Evolutionary conservation across 2,797 vertebrate species (phyloP), one percentile per base, ranked within the genome.

Genomic region (Ambastaia sidthimunki): DNA sequence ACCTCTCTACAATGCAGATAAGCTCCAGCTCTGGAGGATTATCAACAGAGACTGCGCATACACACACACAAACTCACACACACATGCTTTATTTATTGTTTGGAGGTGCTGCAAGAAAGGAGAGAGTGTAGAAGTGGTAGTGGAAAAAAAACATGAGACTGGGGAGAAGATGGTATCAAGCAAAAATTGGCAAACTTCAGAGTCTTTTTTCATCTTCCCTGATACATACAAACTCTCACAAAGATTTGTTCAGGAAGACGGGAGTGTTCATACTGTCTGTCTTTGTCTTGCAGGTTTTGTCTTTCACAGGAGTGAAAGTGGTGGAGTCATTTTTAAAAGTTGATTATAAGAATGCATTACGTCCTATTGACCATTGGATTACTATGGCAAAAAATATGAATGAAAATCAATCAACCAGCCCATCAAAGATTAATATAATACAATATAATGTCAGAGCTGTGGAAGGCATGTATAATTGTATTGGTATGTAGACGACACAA

Each of bases 1-100:
- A 81, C 84, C 77, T 83, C 86, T 85, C 88, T 88, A 88, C 88
- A 88, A 89, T 89, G 85, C 88, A 89, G 88, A 89, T 89, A 89
- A 88, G 87, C 83, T 85, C 72, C 88, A 86, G 85, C 84, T 80
- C 84, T 62, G 75, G 78, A 76, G 83, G 84, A 88, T 87, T 87
- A 88, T 87, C 88, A 86, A 84, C 85, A 80, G 67, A 69, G 79
- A 71, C 74, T 19, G 71, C 50, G 9, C 34, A 65, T 44, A 69
- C 75, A 70, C 76, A 41, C 66, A 65, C 71, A 67, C 67, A 28
- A 28, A 28, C 28, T 28, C 28, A 83, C 75, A 55, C 83, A 66
- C 74, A 63, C 72, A 37, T 71, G 63, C 60, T 77, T 85, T 85
- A 87, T 87, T 87, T 87, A 87, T 85, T 80, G 82, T 87, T 85